Base-by-base conservation (phyloP, 2,797 vertebrate genomes). In the Florisuga fusca region DNA sequence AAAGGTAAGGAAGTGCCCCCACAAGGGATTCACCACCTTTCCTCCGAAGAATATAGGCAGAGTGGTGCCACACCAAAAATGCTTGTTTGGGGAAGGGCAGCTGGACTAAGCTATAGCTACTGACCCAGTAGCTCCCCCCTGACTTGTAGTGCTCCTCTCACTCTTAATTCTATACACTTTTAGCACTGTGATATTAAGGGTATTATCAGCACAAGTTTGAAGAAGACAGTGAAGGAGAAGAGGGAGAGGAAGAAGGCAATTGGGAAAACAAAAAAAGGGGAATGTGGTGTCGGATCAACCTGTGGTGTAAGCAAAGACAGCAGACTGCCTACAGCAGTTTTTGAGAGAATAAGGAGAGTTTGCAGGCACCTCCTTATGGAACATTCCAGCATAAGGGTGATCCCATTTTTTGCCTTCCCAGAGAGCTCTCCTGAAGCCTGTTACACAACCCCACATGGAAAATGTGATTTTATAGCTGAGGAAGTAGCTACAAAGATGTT, bases 1-100 rank as follows among this genome's bases (percentile, higher is more conserved):
- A 92, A 84, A 96, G 97, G 97, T 97, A 97, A 97, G 94, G 58
- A 93, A 67, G 29, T 6, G 61, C 43, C 31, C 21, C 33, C 0
- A 0, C 18, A 46, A 26, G 17, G 26, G 26, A 31, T 45, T 81
- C 31, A 34, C 12, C 0, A 1, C 45, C 33, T 48, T 45, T 77
- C 61, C 2, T 1, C 34, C 58, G 57, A 38, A 53, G 36, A 66
- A 31, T 13, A 29, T 9, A 43, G 17, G 23, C 16, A 12, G 55
- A 79, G 53, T 9, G 20, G 31, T 68, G 54, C 45, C 77, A 61
- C 48, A 57, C 72, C 12, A 15, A 82, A 41, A 77, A 45, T 26
- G 19, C 36, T 71, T 64, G 4, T 63, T 66, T 86, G 17, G 66
- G 69, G 69, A 83, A 80, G 46, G 46, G 31, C 34, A 84, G 45